These are phyloP conservation scores for Pyrrhura leucotis DNA, from an alignment of 2,797 vertebrate species.

Conservation along the genomic window DNA sequence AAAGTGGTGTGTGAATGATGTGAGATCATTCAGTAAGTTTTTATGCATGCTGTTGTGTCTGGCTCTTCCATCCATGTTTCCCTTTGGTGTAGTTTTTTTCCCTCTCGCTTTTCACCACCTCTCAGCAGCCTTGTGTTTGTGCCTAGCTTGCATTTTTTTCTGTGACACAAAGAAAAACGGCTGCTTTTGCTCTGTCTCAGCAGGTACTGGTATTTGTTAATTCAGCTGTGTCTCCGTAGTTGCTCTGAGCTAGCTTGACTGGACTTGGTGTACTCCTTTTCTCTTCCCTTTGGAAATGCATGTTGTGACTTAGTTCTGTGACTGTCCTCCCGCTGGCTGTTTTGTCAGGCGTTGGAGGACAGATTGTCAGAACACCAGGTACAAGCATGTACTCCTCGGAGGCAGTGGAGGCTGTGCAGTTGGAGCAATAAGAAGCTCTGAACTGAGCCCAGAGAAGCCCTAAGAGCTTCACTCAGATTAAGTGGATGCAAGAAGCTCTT, in stretches of 20 bases:
- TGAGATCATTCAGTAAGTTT: neutral
- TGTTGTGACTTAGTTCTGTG: neutral
- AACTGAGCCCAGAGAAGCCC: neutral
- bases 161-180: neutral
- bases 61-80: neutral
- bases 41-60: neutral
- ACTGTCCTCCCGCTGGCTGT: neutral
- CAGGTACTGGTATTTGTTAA: neutral
- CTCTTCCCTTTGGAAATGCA: neutral
- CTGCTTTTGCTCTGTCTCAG: neutral
- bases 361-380: neutral
- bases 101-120: neutral
- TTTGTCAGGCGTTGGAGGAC: neutral
- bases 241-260: neutral
- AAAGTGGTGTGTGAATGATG: neutral
- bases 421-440: neutral
- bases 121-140: neutral
- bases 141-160: neutral
- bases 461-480: neutral
- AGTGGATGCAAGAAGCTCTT: neutral
- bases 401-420: neutral
- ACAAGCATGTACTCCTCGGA: rapidly evolving
- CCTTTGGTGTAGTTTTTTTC: neutral
- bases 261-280: neutral
- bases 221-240: neutral